Evolutionary conservation across 2,888 invertebrate genomes (phyloP).

Genomic region (Sphaeridia pumilis): DNA sequence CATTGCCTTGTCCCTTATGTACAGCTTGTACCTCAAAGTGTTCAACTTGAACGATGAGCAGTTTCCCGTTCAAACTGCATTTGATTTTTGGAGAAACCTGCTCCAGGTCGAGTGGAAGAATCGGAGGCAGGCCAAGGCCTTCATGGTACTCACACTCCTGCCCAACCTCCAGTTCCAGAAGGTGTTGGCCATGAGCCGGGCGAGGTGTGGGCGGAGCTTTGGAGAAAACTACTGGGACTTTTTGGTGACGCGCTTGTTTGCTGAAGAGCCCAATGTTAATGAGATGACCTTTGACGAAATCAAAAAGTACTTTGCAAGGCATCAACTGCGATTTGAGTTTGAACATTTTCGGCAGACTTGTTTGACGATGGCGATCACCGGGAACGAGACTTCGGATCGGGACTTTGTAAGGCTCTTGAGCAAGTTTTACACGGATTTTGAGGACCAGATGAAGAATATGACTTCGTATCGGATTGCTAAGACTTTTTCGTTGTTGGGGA

Average conservation of each 20-base stretch:
- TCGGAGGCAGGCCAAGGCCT: background rate
- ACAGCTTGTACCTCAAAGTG: conserved; percentile 4
- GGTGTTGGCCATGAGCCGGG: conserved; percentile 3
- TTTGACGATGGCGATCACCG: background rate
- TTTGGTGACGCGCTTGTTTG: conserved; percentile 3
- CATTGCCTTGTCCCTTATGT: conserved; percentile 10
- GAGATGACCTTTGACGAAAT: conserved; percentile 5
- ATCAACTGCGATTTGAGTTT: conserved; percentile 13
- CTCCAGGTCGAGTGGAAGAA: conserved; percentile 7
- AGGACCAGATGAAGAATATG: conserved; percentile 11
- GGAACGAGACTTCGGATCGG: background rate
- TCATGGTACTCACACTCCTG: conserved; percentile 11
- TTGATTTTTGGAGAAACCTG: conserved; percentile 11
- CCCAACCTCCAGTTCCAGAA: conserved; percentile 10
- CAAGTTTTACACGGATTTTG: conserved; percentile 9
- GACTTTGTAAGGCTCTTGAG: conserved; percentile 3
- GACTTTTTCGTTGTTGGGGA: conserved; percentile 5
- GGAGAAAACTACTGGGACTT: conserved; percentile 11
- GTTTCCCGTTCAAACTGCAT: conserved; percentile 14
- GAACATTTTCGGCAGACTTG: conserved; percentile 11
- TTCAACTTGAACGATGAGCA: conserved; percentile 11
- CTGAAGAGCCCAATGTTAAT: background rate
- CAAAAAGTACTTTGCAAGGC: conserved; percentile 4
- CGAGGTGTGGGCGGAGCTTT: background rate
- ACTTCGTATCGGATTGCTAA: conserved; percentile 14